A percentile compares a stretch with the other conserved stretches of the same genome.
Conservation (phyloP, 2,888 invertebrate species). For the Tiliacea citrago region DNA sequence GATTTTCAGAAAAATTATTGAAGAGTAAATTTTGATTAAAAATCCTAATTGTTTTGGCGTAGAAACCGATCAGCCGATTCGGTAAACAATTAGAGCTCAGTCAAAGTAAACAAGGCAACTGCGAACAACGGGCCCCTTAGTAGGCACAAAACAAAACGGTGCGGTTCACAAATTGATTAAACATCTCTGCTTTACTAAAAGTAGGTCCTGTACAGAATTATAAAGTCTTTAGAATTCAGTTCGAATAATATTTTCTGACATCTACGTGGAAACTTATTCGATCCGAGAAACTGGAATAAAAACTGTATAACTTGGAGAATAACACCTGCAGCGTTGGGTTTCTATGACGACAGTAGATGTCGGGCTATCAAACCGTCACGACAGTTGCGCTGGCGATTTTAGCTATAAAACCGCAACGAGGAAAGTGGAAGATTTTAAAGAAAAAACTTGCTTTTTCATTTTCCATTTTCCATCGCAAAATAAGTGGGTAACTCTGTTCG, state of each 20-base stretch:
- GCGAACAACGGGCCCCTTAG: constrained; percentile 76
- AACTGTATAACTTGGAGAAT: constrained; percentile 45
- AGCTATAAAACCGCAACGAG: constrained; percentile 30
- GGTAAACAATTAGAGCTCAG: constrained; percentile 76
- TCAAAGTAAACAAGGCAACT: constrained; percentile 71
- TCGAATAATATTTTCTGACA: constrained; percentile 23
- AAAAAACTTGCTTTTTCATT: background rate
- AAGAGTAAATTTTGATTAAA: constrained; percentile 72
- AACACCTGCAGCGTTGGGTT: constrained; percentile 54
- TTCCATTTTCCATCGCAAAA: constrained; percentile 5
- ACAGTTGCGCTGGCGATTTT: constrained; percentile 39
- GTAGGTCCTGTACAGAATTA: background rate
- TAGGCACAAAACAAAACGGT: constrained; percentile 74
- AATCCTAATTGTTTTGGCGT: constrained; percentile 77
- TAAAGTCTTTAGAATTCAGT: constrained; percentile 21
- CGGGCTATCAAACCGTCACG: constrained; percentile 49
- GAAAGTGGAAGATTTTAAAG: constrained; percentile 33
- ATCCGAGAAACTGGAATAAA: constrained; percentile 43
- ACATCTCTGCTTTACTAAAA: constrained; percentile 8
- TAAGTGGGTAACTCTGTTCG: background rate
- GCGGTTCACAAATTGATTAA: constrained; percentile 42
- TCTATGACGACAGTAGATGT: constrained; percentile 43
- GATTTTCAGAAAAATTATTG: constrained; percentile 70
- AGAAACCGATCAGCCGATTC: constrained; percentile 71
- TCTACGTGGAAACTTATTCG: constrained; percentile 44